These are phyloP conservation scores for Mirounga angustirostris DNA, from an alignment of 2,113 vertebrate species.

Conservation along the genomic window DNA sequence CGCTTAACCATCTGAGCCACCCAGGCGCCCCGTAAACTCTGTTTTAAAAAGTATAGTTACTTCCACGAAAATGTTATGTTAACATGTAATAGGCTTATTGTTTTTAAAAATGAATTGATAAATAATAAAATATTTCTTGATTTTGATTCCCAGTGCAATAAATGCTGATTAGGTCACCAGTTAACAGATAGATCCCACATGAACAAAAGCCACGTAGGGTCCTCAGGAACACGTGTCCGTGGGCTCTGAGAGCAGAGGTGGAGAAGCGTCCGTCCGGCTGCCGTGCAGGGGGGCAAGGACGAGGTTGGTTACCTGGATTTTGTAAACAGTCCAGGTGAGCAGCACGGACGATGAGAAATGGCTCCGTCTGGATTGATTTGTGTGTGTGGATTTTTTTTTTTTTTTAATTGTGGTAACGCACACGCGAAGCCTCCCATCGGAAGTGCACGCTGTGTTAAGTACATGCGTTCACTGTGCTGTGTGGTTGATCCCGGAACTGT, in stretches of 20 bases:
- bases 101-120: neutral
- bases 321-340: neutral
- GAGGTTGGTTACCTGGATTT: neutral
- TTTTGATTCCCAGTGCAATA: neutral
- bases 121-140: neutral
- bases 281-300: accelerated
- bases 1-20: no score
- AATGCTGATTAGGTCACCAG: neutral
- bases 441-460: accelerated
- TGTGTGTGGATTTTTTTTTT: neutral
- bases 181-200: no score
- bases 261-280: neutral
- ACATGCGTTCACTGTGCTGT: neutral
- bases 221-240: neutral
- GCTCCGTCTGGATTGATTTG: neutral
- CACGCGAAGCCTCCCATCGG: accelerated
- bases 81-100: neutral
- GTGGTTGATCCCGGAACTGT: neutral
- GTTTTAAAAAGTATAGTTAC: neutral
- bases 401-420: neutral
- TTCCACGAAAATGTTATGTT: neutral
- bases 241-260: neutral
- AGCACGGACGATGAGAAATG: neutral
- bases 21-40: neutral
- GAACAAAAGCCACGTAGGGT: neutral